Evolutionary conservation across 2,888 invertebrate species (phyloP).

Genomic region (Hartigia nigra): DNA sequence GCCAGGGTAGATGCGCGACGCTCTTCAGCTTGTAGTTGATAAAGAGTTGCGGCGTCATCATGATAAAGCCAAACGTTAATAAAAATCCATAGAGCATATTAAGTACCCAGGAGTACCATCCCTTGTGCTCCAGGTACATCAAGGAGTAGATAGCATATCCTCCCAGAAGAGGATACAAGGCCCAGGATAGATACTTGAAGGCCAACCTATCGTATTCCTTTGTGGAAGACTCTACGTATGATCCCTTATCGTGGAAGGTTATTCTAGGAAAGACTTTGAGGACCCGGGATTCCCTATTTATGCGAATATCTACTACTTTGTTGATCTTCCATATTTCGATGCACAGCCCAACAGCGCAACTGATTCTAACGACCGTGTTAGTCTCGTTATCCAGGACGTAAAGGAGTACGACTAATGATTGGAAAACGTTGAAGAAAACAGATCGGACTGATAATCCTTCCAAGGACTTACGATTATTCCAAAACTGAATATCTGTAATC

Average conservation of each 20-base stretch:
- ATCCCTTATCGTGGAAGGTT: constrained; percentile 91
- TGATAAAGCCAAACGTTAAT: constrained; percentile 98
- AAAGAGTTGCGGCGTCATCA: constrained; percentile 99
- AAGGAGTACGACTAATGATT: constrained; percentile 92
- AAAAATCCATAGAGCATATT: constrained; percentile 98
- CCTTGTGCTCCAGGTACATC: constrained; percentile 95
- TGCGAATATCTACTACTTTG: constrained; percentile 89
- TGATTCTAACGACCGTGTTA: constrained; percentile 93
- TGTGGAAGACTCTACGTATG: constrained; percentile 95
- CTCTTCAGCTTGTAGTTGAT: constrained; percentile 99
- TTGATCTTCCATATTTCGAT: constrained; percentile 99
- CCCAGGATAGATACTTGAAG: constrained; percentile 96
- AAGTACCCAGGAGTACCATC: constrained; percentile 98
- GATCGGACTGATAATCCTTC: constrained; percentile 98
- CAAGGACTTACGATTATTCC: constrained; percentile 96
- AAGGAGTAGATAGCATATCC: constrained; percentile 97
- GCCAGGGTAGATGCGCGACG: constrained; percentile 99
- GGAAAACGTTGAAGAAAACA: constrained; percentile 98
- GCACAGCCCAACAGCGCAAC: constrained; percentile 92
- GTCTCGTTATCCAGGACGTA: constrained; percentile 99
- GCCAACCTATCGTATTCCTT: constrained; percentile 94
- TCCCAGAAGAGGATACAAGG: constrained; percentile 90
- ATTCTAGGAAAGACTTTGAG: constrained; percentile 85
- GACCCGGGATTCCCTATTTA: constrained; percentile 79
- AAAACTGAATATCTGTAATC: constrained; percentile 92